Evolutionary conservation across 2,888 invertebrate genomes (phyloP).

Genomic region (Notocelia uddmanniana): DNA sequence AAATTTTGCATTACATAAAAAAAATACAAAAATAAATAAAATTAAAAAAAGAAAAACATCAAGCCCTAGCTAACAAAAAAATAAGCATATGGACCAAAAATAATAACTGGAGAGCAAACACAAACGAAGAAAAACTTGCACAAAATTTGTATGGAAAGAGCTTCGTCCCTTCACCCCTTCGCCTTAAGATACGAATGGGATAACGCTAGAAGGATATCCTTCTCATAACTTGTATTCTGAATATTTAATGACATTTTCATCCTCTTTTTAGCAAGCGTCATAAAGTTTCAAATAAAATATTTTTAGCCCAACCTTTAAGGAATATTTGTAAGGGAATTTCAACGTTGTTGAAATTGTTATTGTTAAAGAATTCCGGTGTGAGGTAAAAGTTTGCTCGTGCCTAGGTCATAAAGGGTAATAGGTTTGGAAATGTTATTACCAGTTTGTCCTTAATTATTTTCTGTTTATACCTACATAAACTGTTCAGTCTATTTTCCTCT

Average conservation of each 20-base stretch:
- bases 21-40: no score
- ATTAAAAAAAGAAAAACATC: no score
- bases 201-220: no score
- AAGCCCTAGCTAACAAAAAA: no score
- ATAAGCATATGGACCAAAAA: no score
- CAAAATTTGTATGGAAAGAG: no score
- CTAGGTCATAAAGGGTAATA: not conserved
- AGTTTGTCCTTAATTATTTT: not conserved
- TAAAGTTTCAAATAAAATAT: conserved; percentile 11
- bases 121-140: no score
- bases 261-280: not conserved
- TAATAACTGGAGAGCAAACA: no score
- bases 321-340: conserved; percentile 13
- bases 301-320: conserved; percentile 11
- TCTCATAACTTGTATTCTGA: not conserved
- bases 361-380: not conserved
- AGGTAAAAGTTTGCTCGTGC: not conserved
- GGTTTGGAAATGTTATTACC: not conserved
- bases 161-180: no score
- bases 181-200: no score
- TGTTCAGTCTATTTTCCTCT: no score
- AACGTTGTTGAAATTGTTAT: not conserved
- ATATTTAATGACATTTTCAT: conserved; percentile 6
- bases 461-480: not conserved
- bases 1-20: no score